A percentile compares a stretch with the other conserved stretches of the same genome.
Conservation (phyloP, 2,888 invertebrate genomes). For the Parapristionchus giblindavisi region DNA sequence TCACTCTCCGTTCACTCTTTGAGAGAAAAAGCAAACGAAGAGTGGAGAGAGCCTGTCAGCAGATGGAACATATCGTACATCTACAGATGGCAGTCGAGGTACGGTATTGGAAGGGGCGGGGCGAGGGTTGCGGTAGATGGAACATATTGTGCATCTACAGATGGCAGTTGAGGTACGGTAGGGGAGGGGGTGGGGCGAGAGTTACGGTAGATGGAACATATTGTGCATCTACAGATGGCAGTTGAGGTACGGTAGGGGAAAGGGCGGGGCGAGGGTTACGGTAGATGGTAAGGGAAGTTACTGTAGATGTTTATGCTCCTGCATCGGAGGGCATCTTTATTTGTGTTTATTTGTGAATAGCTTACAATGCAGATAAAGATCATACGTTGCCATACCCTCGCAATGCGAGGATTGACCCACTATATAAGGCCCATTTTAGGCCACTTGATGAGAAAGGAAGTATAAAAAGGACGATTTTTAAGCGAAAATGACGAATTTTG, state of each 20-base stretch:
- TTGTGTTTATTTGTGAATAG: too few species aligned
- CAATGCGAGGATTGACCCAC: too few species aligned
- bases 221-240: constrained; percentile 51
- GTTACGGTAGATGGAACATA: constrained; percentile 35
- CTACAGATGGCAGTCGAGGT: constrained; percentile 44
- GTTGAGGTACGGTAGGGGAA: constrained; percentile 2
- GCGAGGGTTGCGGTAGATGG: constrained; percentile 50
- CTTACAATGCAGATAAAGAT: too few species aligned
- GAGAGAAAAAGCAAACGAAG: constrained; percentile 83
- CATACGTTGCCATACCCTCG: too few species aligned
- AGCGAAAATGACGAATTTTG: too few species aligned
- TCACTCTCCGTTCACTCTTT: constrained; percentile 81
- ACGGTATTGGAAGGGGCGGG: background rate
- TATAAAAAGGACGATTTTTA: too few species aligned
- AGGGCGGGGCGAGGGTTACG: background rate
- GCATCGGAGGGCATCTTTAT: background rate
- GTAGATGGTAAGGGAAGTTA: background rate
- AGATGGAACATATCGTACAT: constrained; percentile 59
- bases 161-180: constrained; percentile 27
- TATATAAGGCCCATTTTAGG: too few species aligned
- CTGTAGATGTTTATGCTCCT: background rate
- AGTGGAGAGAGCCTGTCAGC: constrained; percentile 81
- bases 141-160: constrained; percentile 55
- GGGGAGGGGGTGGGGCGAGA: constrained; percentile 80
- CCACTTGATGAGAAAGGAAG: too few species aligned